Evolutionary conservation across 2,888 invertebrate species (phyloP).

Genomic region (Mylabris sibirica): DNA sequence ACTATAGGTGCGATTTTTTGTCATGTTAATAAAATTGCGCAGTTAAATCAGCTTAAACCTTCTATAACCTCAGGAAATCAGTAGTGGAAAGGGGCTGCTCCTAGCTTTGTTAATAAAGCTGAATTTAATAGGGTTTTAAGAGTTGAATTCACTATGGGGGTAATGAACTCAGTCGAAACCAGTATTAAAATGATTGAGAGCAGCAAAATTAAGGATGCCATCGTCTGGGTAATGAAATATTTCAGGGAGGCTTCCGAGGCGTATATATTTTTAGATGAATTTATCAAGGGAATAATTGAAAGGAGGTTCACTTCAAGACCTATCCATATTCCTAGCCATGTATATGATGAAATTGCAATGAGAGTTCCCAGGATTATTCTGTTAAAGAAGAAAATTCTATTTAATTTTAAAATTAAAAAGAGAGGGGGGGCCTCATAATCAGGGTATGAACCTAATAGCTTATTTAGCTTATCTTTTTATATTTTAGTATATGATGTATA

Average conservation of each 20-base stretch:
- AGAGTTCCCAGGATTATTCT: constrained; percentile 62
- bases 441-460: constrained; percentile 64
- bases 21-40: constrained; percentile 67
- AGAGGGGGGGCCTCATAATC: constrained; percentile 63
- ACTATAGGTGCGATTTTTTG: constrained; percentile 72
- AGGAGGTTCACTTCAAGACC: too few species aligned
- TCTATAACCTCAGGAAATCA: constrained; percentile 69
- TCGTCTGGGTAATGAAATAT: too few species aligned
- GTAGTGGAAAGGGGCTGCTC: constrained; percentile 67
- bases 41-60: constrained; percentile 67
- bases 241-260: too few species aligned
- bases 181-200: too few species aligned
- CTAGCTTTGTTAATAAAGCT: constrained; percentile 66
- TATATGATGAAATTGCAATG: too few species aligned
- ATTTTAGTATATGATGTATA: constrained; percentile 71
- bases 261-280: too few species aligned
- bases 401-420: constrained; percentile 65
- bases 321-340: too few species aligned
- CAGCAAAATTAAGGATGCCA: too few species aligned
- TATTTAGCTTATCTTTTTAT: constrained; percentile 67
- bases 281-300: too few species aligned
- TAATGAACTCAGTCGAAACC: too few species aligned
- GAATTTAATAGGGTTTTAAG: constrained; percentile 47
- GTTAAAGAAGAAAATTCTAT: constrained; percentile 64
- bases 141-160: too few species aligned